These are phyloP conservation scores for Hyperoplus lanceolatus DNA, from an alignment of 2,797 vertebrate genomes.

Conservation along the genomic window DNA sequence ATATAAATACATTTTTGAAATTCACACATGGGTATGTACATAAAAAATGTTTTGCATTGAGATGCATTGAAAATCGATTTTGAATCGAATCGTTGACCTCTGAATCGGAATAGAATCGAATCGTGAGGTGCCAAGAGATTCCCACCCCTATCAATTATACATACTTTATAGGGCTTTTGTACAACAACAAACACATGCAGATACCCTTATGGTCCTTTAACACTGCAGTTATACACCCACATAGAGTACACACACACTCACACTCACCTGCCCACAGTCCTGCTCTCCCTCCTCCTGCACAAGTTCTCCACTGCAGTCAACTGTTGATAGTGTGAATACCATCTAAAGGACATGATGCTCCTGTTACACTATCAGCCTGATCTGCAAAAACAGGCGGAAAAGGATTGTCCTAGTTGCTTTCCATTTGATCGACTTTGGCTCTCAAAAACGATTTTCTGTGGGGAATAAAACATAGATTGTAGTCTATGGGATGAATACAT, in stretches of 20 bases:
- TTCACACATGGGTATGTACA: no score
- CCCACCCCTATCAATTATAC: no score
- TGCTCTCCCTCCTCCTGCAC: constrained; percentile 17
- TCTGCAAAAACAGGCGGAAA: neutral
- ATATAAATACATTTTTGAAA: no score
- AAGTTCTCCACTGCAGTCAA: constrained; percentile 46
- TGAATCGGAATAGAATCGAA: no score
- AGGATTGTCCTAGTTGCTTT: constrained; percentile 33
- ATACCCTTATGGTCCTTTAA: constrained; percentile 3
- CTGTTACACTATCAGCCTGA: constrained; percentile 45
- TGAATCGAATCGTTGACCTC: no score
- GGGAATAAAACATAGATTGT: constrained; percentile 7
- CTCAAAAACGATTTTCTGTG: constrained; percentile 10
- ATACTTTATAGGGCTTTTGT: neutral
- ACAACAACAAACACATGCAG: neutral
- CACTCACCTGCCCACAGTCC: constrained; percentile 6
- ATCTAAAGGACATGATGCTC: constrained; percentile 63
- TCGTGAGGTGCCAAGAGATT: no score
- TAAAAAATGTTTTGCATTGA: no score
- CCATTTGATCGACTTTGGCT: constrained; percentile 18
- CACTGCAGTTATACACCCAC: constrained; percentile 18
- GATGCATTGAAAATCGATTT: no score
- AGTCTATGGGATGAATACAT: constrained; percentile 1
- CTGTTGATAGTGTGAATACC: constrained; percentile 63
- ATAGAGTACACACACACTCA: neutral